A percentile compares a stretch with the other conserved stretches of the same genome.
phyloP scores from a whole-genome alignment of 2,113 vertebrate species.

The Gavialis gangeticus region DNA sequence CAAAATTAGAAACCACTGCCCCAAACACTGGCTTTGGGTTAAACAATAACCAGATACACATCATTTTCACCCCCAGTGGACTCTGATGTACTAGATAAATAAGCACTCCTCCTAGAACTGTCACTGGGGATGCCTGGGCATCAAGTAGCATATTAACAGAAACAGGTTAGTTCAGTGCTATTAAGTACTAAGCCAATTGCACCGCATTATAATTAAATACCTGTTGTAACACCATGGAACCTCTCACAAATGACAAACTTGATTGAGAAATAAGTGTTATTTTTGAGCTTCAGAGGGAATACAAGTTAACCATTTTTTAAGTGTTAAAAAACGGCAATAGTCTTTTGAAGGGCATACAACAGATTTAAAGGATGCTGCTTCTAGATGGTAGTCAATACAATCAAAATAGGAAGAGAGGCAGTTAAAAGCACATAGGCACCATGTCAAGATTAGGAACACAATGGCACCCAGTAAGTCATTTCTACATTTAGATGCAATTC shows the following conservation, averaged over 20 bases:
- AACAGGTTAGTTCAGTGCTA: neutral
- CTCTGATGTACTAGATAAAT: neutral
- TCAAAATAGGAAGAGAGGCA: neutral
- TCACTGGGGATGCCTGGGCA: neutral
- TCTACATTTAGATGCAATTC: neutral
- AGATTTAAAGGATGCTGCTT: neutral
- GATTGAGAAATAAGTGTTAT: neutral
- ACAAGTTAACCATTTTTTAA: neutral
- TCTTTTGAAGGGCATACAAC: neutral
- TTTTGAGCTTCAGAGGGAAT: neutral
- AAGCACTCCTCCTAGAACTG: neutral
- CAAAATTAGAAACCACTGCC: neutral
- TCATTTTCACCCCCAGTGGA: neutral
- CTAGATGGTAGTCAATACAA: neutral
- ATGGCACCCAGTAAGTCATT: neutral
- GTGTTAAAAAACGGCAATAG: neutral
- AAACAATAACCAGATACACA: neutral
- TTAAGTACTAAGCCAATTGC: neutral
- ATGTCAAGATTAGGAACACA: neutral
- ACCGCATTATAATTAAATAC: slow-evolving; percentile 7
- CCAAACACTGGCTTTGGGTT: neutral
- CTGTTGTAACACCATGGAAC: neutral
- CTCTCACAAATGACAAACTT: neutral
- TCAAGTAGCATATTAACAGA: slow-evolving; percentile 3
- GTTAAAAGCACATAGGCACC: neutral